Conservation (phyloP, 2,113 vertebrate species). For the Agapornis roseicollis region DNA sequence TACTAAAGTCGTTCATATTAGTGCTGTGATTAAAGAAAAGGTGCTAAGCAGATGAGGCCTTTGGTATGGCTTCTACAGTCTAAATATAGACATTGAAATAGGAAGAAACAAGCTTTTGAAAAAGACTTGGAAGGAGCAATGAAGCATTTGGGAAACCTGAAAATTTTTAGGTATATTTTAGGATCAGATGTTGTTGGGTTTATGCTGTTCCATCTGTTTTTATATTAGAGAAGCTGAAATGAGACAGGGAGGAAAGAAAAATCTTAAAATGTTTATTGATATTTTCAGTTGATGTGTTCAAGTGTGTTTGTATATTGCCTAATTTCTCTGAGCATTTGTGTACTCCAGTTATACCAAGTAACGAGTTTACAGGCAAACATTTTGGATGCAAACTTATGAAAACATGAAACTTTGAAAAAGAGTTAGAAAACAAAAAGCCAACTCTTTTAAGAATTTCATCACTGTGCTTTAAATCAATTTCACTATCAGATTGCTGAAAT, state of each 20-base stretch:
- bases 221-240: background rate
- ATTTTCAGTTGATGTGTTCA: background rate
- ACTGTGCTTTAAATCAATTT: background rate
- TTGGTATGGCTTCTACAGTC: background rate
- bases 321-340: background rate
- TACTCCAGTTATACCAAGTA: background rate
- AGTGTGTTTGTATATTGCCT: background rate
- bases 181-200: conserved; percentile 6
- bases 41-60: background rate
- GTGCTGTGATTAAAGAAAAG: background rate
- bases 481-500: background rate
- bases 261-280: background rate
- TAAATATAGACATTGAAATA: background rate
- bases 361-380: background rate
- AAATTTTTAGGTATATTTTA: conserved; percentile 14
- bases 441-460: background rate
- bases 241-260: background rate
- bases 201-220: conserved; percentile 21
- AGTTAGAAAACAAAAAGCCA: background rate
- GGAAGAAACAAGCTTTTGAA: background rate
- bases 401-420: background rate
- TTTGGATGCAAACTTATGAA: background rate
- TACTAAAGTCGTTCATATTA: background rate
- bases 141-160: conserved; percentile 10
- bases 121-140: background rate